These are phyloP conservation scores for Etheostoma nigrum DNA, from an alignment of 2,797 vertebrate species.

Conservation along the genomic window DNA sequence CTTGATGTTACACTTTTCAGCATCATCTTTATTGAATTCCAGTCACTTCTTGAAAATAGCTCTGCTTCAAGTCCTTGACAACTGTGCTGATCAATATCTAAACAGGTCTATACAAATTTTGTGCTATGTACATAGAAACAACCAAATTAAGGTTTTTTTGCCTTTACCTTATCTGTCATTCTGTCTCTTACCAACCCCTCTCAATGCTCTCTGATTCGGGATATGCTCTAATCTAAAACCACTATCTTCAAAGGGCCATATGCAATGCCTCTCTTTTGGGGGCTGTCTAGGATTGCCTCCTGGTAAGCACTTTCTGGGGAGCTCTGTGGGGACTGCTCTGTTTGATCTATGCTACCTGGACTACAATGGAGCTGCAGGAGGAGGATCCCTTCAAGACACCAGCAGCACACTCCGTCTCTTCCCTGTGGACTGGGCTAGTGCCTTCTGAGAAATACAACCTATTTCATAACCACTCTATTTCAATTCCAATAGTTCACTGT, in stretches of 20 bases:
- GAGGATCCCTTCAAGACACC: conserved; percentile 73
- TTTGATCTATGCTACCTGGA: conserved; percentile 82
- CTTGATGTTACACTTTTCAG: conserved; percentile 35
- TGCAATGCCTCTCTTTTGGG: conserved; percentile 72
- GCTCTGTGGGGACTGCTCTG: conserved; percentile 76
- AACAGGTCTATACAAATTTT: conserved; percentile 46
- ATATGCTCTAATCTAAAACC: conserved; percentile 75
- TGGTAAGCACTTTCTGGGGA: conserved; percentile 78
- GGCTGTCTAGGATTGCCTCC: conserved; percentile 76
- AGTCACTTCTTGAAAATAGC: conserved; percentile 32
- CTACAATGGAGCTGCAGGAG: conserved; percentile 75
- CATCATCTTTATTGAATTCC: conserved; percentile 47
- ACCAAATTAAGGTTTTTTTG: conserved; percentile 54
- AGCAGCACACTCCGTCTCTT: conserved; percentile 61
- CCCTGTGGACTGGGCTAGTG: conserved; percentile 64
- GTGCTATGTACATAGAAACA: conserved; percentile 50
- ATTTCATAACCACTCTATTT: conserved; percentile 63
- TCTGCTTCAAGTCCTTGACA: conserved; percentile 28
- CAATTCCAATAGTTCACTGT: conserved; percentile 61
- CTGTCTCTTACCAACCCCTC: conserved; percentile 47
- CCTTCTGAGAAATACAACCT: conserved; percentile 73
- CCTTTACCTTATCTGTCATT: conserved; percentile 55
- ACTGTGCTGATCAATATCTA: conserved; percentile 51
- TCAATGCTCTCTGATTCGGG: conserved; percentile 57
- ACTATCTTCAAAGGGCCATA: conserved; percentile 84